A percentile compares a stretch with the other conserved stretches of the same genome.
Conservation (phyloP, 2,888 invertebrate species). For the Leucoma salicis region DNA sequence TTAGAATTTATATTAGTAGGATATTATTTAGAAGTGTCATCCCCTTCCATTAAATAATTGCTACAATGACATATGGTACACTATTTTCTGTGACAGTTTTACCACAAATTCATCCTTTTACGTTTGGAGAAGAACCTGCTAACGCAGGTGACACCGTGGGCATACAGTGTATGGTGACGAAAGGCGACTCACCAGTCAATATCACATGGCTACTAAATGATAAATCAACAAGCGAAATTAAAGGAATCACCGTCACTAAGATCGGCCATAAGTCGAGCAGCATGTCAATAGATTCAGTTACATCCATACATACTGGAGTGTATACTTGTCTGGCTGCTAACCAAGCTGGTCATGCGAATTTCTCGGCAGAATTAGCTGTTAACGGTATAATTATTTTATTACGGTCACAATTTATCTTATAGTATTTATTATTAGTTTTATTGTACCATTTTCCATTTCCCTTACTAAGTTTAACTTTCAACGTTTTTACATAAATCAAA, state of each 20-base stretch:
- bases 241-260: constrained; percentile 81
- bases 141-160: constrained; percentile 90
- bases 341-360: constrained; percentile 84
- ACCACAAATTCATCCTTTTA: constrained; percentile 89
- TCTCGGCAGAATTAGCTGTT: constrained; percentile 85
- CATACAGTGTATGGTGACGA: constrained; percentile 88
- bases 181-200: constrained; percentile 90
- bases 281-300: constrained; percentile 87
- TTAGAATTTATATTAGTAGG: too few species aligned
- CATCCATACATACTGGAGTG: constrained; percentile 87
- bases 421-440: constrained; percentile 10
- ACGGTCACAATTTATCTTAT: neutral
- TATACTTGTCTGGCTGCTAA: constrained; percentile 88
- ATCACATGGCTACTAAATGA: constrained; percentile 90
- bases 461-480: constrained; percentile 2
- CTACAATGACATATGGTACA: neutral
- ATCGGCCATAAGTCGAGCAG: constrained; percentile 85
- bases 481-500: neutral
- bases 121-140: constrained; percentile 89
- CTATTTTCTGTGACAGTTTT: constrained; percentile 76
- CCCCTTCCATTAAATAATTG: too few species aligned
- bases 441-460: constrained; percentile 11
- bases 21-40: too few species aligned
- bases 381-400: constrained; percentile 81
- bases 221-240: constrained; percentile 75